Conservation (phyloP, 2,113 vertebrate genomes). For the Peromyscus leucopus region DNA sequence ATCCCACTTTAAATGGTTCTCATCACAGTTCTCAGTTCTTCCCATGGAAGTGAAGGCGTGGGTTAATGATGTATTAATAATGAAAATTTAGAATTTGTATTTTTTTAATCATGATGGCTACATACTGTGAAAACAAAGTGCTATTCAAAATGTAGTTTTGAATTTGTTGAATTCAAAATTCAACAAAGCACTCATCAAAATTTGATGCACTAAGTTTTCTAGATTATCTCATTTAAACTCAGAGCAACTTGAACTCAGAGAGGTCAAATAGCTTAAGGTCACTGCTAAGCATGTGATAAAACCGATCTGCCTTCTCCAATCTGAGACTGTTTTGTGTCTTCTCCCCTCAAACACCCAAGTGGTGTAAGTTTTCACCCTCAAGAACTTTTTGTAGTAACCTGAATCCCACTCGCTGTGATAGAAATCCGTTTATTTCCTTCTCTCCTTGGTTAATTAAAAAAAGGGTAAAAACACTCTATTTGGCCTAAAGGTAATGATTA, state of each 20-base stretch:
- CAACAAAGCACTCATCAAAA: neutral
- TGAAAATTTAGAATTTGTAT: neutral
- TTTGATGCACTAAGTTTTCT: neutral
- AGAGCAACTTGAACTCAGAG: neutral
- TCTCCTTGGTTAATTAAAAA: neutral
- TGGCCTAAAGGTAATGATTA: neutral
- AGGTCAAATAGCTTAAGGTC: neutral
- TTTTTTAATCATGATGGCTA: neutral
- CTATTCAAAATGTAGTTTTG: neutral
- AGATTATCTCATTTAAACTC: conserved; percentile 9
- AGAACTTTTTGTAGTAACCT: neutral
- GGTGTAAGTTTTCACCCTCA: neutral
- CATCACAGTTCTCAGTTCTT: neutral
- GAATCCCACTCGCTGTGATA: neutral
- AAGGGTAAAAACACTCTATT: neutral
- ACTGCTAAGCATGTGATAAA: neutral
- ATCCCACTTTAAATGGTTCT: neutral
- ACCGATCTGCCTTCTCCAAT: neutral
- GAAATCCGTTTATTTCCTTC: neutral
- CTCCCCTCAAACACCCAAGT: neutral
- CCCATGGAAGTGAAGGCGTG: neutral
- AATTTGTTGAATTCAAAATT: neutral
- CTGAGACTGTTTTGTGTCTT: neutral
- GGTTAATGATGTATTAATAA: neutral
- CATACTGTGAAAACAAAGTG: neutral